Evolutionary conservation across 2,888 invertebrate genomes (phyloP), one percentile per base, ranked within the genome.

Genomic region (Malthinus seriepunctatus): DNA sequence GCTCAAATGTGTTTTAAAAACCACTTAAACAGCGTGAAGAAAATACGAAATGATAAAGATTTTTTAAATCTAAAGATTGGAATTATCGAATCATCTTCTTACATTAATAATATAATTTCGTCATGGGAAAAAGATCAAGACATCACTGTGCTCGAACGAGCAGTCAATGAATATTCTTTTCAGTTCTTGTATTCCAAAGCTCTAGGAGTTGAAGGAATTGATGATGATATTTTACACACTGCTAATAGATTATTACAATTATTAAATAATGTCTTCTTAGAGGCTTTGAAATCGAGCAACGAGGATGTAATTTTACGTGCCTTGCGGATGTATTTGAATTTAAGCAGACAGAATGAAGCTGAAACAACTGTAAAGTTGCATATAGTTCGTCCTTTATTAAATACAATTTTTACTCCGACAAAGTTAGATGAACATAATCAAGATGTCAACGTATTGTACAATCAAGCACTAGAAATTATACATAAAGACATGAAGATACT

Each of bases 391-490:
- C 88, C 90, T 3, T 81, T 84, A 53, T 79, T 93, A 73, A 84
- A 86, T 69, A 83, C 85, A 66, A 82, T 90, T n/a, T 88, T 95
- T 10, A 86, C 84, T 59, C 89, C 90, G 74, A 81, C 83, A 85
- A 68, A 74, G 62, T 66, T 77, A 39, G 73, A 73, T 71, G 82
- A 80, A 67, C 84, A 84, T 69, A 82, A 83, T 50, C 81, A 85
- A 57, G 88, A 89, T 34, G 78, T 93, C 14, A 79, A 84, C 65
- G 88, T 88, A 49, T 84, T 95, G 65, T 95, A 90, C 74, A 79
- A 82, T 15, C 86, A 85, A 74, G 83, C 93, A 45, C 75, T 93
- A 37, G 81, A 84, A 48, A 86, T 95, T 73, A 81, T 95, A 66
- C 86, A 90, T 50, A 81, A 82, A 32, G 84, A 89, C 68, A 82